These are phyloP conservation scores for Nomada hirtipes DNA, from an alignment of 2,888 invertebrate species.

Conservation along the genomic window DNA sequence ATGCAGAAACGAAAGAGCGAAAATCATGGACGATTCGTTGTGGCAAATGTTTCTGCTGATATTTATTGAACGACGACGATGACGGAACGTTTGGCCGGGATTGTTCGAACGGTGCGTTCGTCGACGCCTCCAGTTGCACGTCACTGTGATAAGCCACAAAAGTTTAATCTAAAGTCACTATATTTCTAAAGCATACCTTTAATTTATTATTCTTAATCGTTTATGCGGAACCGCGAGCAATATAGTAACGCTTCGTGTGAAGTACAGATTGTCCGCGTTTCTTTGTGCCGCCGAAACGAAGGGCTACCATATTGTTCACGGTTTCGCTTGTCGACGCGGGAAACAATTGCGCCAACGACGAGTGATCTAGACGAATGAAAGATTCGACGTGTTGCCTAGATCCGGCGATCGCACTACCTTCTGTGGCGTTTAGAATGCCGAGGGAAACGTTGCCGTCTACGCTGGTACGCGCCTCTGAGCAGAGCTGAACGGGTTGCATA, in stretches of 20 bases:
- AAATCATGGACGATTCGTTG: conserved; percentile 6
- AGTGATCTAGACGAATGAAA: conserved; percentile 13
- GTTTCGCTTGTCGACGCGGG: conserved; percentile 22
- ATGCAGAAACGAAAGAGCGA: no score
- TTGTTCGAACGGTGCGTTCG: conserved; percentile 42
- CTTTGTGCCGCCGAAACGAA: background rate
- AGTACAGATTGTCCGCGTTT: background rate
- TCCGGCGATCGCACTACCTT: conserved; percentile 24
- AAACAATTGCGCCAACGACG: conserved; percentile 47
- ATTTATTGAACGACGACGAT: conserved; percentile 24
- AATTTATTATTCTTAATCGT: conserved; percentile 68
- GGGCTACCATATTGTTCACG: background rate
- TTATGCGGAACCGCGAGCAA: conserved; percentile 18
- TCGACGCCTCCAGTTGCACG: conserved; percentile 29
- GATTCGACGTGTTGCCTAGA: conserved; percentile 14
- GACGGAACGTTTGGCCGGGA: conserved; percentile 1
- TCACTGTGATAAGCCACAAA: conserved; percentile 45
- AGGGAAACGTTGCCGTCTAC: background rate
- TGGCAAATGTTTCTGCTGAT: conserved; percentile 13
- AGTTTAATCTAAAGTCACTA: conserved; percentile 53
- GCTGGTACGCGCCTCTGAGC: conserved; percentile 18
- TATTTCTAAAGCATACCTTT: conserved; percentile 61
- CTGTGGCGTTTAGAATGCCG: conserved; percentile 32
- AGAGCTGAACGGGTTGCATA: conserved; percentile 8
- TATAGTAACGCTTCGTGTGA: conserved; percentile 5